Evolutionary conservation across 1,140 invertebrate species (phyloP), one percentile per base, ranked within the genome.

Genomic region (Helicorthomorpha holstii): DNA sequence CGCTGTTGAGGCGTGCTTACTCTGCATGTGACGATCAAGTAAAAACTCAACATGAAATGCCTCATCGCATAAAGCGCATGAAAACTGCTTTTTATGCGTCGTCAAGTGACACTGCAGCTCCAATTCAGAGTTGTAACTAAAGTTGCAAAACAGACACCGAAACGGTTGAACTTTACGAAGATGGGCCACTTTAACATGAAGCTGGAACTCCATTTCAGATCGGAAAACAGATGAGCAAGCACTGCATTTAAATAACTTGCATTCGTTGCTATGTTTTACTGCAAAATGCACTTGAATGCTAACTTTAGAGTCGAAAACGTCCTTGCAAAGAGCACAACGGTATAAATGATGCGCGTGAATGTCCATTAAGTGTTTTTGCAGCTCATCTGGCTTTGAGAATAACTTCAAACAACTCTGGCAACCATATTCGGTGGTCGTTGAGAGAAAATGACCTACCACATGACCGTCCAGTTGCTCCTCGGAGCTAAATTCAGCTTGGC

Each of bases 311-410:
- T 94, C 88, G 64, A 93, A 93, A 42, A 88, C 77, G 60, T 93
- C 88, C 59, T 84, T 83, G 65, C 90, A 96, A 1, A 94, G 67
- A 2, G 81, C 74, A 64, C 90, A 94, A 51, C 85, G 77, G 60
- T 84, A 92, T 23, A 93, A 68, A 59, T 85, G 83, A 64, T 88
- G 81, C 1, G 88, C 81, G 58, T 96, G 90, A n/a, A 81, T 75
- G 53, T 93, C 85, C 65, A 74, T 68, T 10, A 65, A 56, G 54
- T 75, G 73, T 54, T 69, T 71, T 60, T 73, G 71, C 38, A 95
- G 72, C 46, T 90, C 84, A 57, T 93, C 89, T 0, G 83, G 77
- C 57, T 85, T 81, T 14, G 76, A 68, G 61, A 89, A 95, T 16
- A 78, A 72, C 55, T 89, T 86, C 54, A 81, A 75, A 62, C 90